Base-by-base conservation (phyloP, 2,888 invertebrate species). In the Polydrusus cervinus region DNA sequence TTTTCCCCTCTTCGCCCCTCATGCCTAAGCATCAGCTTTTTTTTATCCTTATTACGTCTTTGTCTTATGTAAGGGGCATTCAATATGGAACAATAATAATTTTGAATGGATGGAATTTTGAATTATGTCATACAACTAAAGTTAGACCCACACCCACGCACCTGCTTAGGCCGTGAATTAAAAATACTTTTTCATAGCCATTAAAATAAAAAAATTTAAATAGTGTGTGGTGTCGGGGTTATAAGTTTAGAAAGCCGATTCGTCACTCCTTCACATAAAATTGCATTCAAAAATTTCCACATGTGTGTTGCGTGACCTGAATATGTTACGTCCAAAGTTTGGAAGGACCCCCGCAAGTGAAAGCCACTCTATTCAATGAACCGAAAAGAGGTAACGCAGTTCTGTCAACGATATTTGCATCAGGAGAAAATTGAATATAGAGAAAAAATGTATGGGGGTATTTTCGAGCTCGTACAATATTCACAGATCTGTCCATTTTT, bases 221-320 rank as follows among this genome's bases (percentile, higher is more conserved):
- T 30, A n/a, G 38, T 18, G 16, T 55, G 9, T 16, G 57, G 38
- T 60, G 16, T 60, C 10, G 57, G 16, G 38, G 65, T 65, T 30
- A 49, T 51, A 64, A 64, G 20, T 47, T 47, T 64, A 38, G 40
- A 43, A 66, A 67, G 40, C 53, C 67, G 40, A 67, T 67, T 67
- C 67, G 67, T 67, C 67, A 66, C 38, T 47, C 51, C 11, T 64
- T 38, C 25, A 53, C n/a, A 55, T 34, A 18, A 51, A 66, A 66
- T 66, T 67, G 67, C 67, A 67, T 67, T 53, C 53, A 51, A 67
- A 67, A 49, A 67, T 67, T 67, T 67, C 53, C 67, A 55, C 67
- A 55, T 67, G 67, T 67, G 67, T 20, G 67, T 20, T 53, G 47
- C 67, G 67, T 67, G 67, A 40, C 38, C 18, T 51, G 67, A 67